A percentile compares a stretch with the other conserved stretches of the same genome.
Conservation (phyloP, 2,113 vertebrate species). For the Psammodynastes pulverulentus region DNA sequence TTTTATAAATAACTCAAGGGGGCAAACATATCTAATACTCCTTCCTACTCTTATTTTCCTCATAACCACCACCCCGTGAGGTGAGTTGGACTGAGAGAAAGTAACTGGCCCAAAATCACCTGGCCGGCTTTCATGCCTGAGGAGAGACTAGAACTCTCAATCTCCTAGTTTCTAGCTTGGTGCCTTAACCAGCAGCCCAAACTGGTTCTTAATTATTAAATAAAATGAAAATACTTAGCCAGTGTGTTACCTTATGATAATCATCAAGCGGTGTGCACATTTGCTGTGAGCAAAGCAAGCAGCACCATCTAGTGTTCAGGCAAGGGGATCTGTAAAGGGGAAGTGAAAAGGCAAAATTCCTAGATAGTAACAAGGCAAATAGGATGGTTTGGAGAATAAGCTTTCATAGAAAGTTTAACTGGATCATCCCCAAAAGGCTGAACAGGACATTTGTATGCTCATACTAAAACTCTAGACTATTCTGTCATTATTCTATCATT, state of each 20-base stretch:
- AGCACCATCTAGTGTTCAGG: conserved; percentile 59
- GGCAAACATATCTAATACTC: neutral
- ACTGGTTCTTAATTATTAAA: conserved; percentile 36
- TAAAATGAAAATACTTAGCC: conserved; percentile 25
- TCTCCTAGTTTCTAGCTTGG: neutral
- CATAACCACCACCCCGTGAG: neutral
- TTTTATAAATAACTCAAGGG: neutral
- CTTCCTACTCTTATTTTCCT: neutral
- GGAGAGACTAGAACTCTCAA: neutral
- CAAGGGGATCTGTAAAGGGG: neutral
- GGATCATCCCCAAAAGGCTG: neutral
- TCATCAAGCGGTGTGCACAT: neutral
- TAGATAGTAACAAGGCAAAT: neutral
- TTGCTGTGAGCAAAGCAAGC: neutral
- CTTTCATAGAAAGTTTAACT: neutral
- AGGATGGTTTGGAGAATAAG: neutral
- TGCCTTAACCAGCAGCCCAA: neutral
- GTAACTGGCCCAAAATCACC: neutral
- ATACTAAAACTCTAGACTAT: neutral
- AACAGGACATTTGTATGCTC: neutral
- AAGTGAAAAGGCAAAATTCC: neutral
- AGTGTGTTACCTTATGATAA: neutral
- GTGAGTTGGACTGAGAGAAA: neutral
- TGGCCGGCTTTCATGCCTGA: neutral
- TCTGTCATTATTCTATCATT: neutral